phyloP scores from a whole-genome alignment of 2,113 vertebrate species.

The Merops nubicus region DNA sequence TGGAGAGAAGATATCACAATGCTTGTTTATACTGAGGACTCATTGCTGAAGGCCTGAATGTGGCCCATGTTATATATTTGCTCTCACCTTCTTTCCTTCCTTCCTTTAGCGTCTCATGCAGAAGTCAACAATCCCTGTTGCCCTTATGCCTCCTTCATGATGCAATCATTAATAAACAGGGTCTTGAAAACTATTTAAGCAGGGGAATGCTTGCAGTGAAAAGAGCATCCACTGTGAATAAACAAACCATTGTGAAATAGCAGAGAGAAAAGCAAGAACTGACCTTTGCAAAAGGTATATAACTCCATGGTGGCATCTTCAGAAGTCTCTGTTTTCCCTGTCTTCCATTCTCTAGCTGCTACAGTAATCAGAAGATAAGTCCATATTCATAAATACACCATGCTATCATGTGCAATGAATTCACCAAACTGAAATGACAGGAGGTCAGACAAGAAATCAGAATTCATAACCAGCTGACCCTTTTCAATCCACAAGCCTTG shows the following conservation, averaged over 20 bases:
- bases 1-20: background rate
- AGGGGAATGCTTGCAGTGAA: background rate
- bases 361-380: constrained; percentile 32
- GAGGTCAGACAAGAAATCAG: background rate
- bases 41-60: background rate
- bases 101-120: background rate
- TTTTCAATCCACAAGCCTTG: background rate
- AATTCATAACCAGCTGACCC: background rate
- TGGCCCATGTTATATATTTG: background rate
- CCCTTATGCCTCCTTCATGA: background rate
- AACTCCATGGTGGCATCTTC: background rate
- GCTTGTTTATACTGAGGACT: background rate
- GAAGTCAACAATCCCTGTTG: background rate
- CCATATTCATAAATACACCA: constrained; percentile 48
- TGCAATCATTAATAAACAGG: background rate
- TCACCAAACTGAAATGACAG: constrained; percentile 33
- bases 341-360: background rate
- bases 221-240: background rate
- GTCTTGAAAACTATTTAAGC: background rate
- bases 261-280: background rate
- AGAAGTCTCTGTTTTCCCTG: constrained; percentile 2
- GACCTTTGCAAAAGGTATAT: background rate
- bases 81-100: background rate
- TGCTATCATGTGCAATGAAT: constrained; percentile 13
- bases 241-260: background rate